Percentiles rank a stretch among this genome's conserved stretches.
Evolutionary conservation across 2,797 vertebrate species (phyloP).

Genomic region (Falco berigora): DNA sequence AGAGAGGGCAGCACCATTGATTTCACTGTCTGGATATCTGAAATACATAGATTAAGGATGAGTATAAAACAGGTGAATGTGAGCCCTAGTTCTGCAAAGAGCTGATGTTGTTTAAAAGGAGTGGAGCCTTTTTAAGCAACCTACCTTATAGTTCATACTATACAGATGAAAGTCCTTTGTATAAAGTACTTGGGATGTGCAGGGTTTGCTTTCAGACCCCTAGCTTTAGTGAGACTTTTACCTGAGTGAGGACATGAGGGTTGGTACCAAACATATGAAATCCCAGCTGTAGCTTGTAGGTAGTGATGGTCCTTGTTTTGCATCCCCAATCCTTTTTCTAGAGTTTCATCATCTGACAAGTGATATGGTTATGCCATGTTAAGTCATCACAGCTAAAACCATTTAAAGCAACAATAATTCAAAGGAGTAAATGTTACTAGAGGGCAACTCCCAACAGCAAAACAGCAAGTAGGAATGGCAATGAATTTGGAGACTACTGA

Average conservation of each 20-base stretch:
- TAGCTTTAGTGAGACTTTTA: not conserved
- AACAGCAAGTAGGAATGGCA: not conserved
- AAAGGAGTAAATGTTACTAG: not conserved
- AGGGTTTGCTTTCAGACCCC: not conserved
- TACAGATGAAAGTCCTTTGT: not conserved
- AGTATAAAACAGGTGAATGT: not conserved
- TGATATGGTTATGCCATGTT: not conserved
- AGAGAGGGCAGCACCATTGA: not conserved
- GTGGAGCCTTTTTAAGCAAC: not conserved
- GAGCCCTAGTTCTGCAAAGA: not conserved
- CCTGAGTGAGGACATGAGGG: not conserved
- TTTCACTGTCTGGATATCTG: not conserved
- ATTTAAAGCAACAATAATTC: not conserved
- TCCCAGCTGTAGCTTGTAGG: not conserved
- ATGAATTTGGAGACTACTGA: not conserved
- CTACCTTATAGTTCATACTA: not conserved
- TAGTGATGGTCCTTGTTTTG: not conserved
- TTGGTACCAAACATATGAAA: not conserved
- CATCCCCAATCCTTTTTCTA: not conserved
- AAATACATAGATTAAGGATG: not conserved
- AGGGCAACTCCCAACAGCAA: not conserved
- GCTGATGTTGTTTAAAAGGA: not conserved
- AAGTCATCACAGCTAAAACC: not conserved
- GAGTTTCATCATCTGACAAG: not conserved
- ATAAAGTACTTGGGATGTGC: fast-evolving